A percentile compares a stretch with the other conserved stretches of the same genome.
Conservation (phyloP, 2,888 invertebrate genomes). For the Ormyrus nitidulus region DNA sequence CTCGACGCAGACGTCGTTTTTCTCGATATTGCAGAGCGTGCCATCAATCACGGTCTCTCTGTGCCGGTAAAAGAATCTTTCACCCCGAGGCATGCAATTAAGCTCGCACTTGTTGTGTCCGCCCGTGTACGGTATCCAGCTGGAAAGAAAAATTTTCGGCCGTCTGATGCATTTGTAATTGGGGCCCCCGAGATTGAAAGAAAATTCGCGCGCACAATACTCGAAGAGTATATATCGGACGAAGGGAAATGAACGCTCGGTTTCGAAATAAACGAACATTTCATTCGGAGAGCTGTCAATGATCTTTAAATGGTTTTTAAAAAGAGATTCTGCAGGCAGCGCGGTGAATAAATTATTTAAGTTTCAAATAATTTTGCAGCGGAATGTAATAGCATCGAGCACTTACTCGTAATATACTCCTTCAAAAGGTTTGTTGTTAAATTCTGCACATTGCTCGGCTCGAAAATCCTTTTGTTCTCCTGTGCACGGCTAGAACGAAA, state of each 20-base stretch:
- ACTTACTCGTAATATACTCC: slow-evolving; percentile 88
- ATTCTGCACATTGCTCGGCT: slow-evolving; percentile 91
- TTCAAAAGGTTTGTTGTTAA: slow-evolving; percentile 88
- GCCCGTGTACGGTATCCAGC: slow-evolving; percentile 92
- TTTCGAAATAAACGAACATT: no score
- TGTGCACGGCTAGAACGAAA: slow-evolving; percentile 84
- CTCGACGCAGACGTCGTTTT: slow-evolving; percentile 94
- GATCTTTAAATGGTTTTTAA: no score
- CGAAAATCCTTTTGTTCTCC: slow-evolving; percentile 88
- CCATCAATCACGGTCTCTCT: slow-evolving; percentile 89
- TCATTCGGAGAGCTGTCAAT: no score
- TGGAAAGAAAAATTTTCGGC: slow-evolving; percentile 69
- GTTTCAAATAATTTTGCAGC: no score
- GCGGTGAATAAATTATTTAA: no score
- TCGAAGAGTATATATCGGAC: no score
- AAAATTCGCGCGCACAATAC: background rate
- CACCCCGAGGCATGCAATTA: slow-evolving; percentile 95
- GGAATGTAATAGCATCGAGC: slow-evolving; percentile 2
- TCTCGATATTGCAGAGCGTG: slow-evolving; percentile 88
- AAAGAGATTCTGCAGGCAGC: no score
- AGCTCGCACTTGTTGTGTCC: slow-evolving; percentile 94
- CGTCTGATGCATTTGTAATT: slow-evolving; percentile 1
- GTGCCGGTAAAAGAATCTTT: slow-evolving; percentile 93
- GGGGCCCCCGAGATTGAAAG: background rate
- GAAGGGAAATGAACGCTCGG: no score